These are phyloP conservation scores for Dugesia japonica DNA, from an alignment of 2,888 invertebrate species.

Conservation along the genomic window DNA sequence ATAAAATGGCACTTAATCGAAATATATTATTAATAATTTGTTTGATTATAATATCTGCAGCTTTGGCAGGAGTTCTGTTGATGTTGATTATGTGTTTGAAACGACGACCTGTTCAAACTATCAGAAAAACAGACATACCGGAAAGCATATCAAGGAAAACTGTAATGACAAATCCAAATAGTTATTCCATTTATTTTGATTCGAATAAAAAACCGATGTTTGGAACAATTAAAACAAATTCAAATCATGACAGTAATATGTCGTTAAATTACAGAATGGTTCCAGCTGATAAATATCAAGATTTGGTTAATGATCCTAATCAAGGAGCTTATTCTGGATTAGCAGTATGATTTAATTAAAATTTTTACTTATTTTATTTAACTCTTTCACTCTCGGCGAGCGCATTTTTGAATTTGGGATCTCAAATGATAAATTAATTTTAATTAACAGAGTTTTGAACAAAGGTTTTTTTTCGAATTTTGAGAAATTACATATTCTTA, in stretches of 20 bases:
- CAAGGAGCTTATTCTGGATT: slow-evolving; percentile 10
- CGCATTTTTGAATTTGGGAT: no score
- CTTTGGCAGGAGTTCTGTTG: not conserved
- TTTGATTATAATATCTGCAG: not conserved
- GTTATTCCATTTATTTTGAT: not conserved
- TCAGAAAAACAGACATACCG: not conserved
- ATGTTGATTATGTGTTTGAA: not conserved
- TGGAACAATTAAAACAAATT: not conserved
- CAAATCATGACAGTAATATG: not conserved
- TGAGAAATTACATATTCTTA: no score
- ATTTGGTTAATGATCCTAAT: not conserved
- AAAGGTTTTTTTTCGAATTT: no score
- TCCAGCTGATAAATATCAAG: not conserved
- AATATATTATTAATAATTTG: not conserved
- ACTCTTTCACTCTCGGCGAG: no score
- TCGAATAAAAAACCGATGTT: not conserved
- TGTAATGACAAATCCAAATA: not conserved
- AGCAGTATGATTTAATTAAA: not conserved
- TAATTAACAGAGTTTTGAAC: no score
- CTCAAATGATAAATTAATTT: no score
- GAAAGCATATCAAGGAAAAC: not conserved
- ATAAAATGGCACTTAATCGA: not conserved
- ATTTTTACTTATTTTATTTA: no score
- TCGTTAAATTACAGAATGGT: not conserved
- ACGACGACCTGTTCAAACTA: not conserved